Conservation (phyloP, 2,797 vertebrate genomes). For the Muraenolepis orangiensis region DNA sequence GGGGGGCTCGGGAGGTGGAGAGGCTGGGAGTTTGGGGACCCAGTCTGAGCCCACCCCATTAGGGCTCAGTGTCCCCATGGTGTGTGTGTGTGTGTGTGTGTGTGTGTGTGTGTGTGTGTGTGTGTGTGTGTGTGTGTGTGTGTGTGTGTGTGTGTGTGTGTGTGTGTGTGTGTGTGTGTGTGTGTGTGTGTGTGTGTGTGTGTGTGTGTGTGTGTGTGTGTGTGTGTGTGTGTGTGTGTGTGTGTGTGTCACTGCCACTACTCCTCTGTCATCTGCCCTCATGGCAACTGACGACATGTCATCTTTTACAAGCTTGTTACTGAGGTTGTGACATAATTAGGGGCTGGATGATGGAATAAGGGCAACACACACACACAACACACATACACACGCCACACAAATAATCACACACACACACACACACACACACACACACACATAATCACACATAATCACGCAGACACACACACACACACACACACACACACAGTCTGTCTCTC, state of each 20-base stretch:
- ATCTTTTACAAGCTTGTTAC: conserved; percentile 44
- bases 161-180: background rate
- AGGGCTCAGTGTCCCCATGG: conserved; percentile 11
- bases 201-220: background rate
- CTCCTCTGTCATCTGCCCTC: conserved; percentile 33
- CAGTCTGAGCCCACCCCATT: conserved; percentile 37
- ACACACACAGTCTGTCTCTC: too few species aligned
- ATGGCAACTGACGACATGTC: conserved; percentile 35
- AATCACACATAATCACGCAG: too few species aligned
- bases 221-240: background rate
- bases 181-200: conserved; percentile 7
- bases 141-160: background rate
- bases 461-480: too few species aligned
- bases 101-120: background rate
- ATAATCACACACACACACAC: background rate
- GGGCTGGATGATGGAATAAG: background rate
- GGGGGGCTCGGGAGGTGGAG: conserved; percentile 1
- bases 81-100: conserved; percentile 9
- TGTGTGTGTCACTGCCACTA: background rate
- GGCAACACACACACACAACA: conserved; percentile 1
- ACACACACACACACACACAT: background rate
- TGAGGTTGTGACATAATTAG: conserved; percentile 40
- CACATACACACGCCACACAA: background rate
- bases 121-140: background rate
- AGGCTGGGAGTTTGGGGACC: conserved; percentile 12